Base-by-base conservation (phyloP, 2,797 vertebrate species). In the Mus spretus region DNA sequence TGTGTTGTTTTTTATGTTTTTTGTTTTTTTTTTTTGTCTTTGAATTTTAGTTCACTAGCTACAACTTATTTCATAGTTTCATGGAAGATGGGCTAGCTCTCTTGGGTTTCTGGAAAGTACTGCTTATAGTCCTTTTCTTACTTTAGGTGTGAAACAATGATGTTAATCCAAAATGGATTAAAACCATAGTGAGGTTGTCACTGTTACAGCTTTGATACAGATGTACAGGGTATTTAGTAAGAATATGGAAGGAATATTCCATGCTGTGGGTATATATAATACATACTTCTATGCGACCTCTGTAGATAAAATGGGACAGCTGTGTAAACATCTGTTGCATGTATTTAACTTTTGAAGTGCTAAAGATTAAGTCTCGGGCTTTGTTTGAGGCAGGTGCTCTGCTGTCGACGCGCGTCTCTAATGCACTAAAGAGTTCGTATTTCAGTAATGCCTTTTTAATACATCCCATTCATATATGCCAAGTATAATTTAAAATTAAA, bases 1-100 rank as follows among this genome's bases (percentile, higher is more conserved):
- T 74, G 57, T 1, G 59, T 17, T 97, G 70, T 86, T 10, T 50
- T 50, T 50, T 75, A 40, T 40, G 13, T 10, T 55, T 55, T 55
- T 55, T 55, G 55, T 57, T 5, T 20, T 57, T 61, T 19, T 10
- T 61, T 28, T 10, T 61, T 12, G 14, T 47, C 40, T 94, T 79
- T 90, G 63, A 91, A 86, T 88, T 91, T 93, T 81, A 74, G 47
- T 74, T 96, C 50, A 50, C 89, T 95, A 89, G 24, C n/a, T 93
- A 7, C 37, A 75, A 90, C 9, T 53, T 83, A 7, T 78, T 95
- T 93, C 19, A 20, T 91, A 91, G 55, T 91, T 96, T 47, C 79
- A 40, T 59, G 92, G 40, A 89, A 91, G 50, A n/a, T 70, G 78
- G 67, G 4, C 34, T 92, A 55, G 37, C 26, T 74, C 20, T 89